Conservation (phyloP, 2,888 invertebrate genomes). For the Hypsopygia costalis region DNA sequence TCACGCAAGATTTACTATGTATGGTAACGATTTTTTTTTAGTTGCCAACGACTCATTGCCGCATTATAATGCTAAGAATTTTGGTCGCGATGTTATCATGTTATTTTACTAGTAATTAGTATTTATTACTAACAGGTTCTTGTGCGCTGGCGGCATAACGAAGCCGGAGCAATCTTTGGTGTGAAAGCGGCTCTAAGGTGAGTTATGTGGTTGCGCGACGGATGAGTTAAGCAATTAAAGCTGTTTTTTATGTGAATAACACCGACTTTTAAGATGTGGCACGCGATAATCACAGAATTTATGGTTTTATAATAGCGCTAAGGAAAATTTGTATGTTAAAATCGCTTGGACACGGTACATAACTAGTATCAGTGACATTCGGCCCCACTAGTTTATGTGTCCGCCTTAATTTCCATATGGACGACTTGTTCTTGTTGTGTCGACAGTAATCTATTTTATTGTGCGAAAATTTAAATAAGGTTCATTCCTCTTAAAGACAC, state of each 20-base stretch:
- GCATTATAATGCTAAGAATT: slow-evolving; percentile 58
- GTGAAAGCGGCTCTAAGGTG: slow-evolving; percentile 59
- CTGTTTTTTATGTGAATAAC: slow-evolving; percentile 58
- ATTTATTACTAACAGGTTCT: slow-evolving; percentile 67
- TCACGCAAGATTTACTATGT: slow-evolving; percentile 74
- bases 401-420: slow-evolving; percentile 9
- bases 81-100: slow-evolving; percentile 67
- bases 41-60: slow-evolving; percentile 39
- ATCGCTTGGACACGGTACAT: slow-evolving; percentile 15
- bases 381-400: slow-evolving; percentile 8
- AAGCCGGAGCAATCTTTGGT: slow-evolving; percentile 49
- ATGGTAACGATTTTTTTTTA: slow-evolving; percentile 58
- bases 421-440: slow-evolving; percentile 7
- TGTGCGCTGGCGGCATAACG: slow-evolving; percentile 31
- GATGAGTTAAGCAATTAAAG: slow-evolving; percentile 72
- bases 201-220: slow-evolving; percentile 62
- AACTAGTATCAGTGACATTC: slow-evolving; percentile 5
- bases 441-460: slow-evolving; percentile 2
- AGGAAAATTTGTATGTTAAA: slow-evolving; percentile 31
- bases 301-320: slow-evolving; percentile 47
- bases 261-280: slow-evolving; percentile 53
- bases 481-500: not conserved
- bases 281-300: slow-evolving; percentile 60
- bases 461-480: slow-evolving; percentile 1
- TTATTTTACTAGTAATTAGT: slow-evolving; percentile 78